These are phyloP conservation scores for Meandrusa payeni DNA, from an alignment of 2,888 invertebrate genomes.

Conservation along the genomic window DNA sequence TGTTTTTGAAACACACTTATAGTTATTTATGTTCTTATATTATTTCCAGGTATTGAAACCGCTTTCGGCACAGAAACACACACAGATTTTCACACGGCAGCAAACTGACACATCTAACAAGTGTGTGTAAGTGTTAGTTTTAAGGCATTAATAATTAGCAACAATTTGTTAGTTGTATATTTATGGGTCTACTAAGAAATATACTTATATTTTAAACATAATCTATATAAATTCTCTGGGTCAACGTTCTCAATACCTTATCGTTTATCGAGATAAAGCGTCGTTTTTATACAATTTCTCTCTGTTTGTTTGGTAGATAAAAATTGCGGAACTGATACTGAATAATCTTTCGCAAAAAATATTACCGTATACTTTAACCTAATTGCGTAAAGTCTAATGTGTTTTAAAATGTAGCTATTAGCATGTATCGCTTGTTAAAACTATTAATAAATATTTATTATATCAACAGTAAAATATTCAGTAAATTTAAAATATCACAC, in stretches of 20 bases:
- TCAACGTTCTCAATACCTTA: constrained; percentile 38
- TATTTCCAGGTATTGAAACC: constrained; percentile 58
- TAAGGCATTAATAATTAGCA: constrained; percentile 33
- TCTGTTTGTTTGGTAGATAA: constrained; percentile 14
- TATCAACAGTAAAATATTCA: no score
- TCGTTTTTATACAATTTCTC: constrained; percentile 27
- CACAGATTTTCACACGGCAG: constrained; percentile 38
- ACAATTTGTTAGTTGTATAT: constrained; percentile 33
- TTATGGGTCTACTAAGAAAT: constrained; percentile 14
- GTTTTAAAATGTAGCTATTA: no score
- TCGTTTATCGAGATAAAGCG: constrained; percentile 31
- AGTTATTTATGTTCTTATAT: constrained; percentile 30
- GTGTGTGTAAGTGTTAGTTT: constrained; percentile 42
- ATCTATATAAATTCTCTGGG: constrained; percentile 32
- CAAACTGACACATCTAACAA: constrained; percentile 39
- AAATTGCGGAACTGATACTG: not conserved
- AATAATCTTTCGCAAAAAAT: not conserved
- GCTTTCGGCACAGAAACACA: constrained; percentile 37
- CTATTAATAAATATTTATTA: no score
- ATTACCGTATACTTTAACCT: no score
- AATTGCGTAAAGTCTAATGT: no score
- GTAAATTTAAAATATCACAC: no score
- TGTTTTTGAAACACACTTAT: not conserved
- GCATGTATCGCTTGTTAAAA: no score
- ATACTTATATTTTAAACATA: constrained; percentile 26